These are phyloP conservation scores for Ptycholaimellus sp. DNA, from an alignment of 2,888 invertebrate genomes.

Conservation along the genomic window DNA sequence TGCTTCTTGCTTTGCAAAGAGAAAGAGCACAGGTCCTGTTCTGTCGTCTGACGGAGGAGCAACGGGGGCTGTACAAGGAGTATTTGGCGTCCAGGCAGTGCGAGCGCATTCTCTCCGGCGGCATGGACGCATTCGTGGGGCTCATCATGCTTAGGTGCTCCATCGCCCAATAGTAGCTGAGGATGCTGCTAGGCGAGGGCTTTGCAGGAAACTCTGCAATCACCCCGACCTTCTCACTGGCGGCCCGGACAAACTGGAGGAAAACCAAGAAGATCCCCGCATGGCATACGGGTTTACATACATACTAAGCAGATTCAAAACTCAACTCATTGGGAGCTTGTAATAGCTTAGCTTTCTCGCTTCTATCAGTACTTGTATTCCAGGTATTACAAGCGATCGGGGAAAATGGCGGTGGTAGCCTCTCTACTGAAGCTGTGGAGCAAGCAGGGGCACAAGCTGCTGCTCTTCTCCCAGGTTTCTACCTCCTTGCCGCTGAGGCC, in stretches of 20 bases:
- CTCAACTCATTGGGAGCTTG: too few relatives aligned
- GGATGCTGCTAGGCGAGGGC: too few relatives aligned
- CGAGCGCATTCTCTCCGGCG: conserved; percentile 33
- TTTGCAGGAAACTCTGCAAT: conserved; percentile 64
- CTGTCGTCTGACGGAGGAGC: conserved; percentile 61
- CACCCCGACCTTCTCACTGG: conserved; percentile 59
- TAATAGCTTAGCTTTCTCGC: too few relatives aligned
- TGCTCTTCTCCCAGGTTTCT: conserved; percentile 72
- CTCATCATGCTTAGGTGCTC: conserved; percentile 50
- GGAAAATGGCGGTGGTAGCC: conserved; percentile 63
- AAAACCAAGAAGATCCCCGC: not conserved
- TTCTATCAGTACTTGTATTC: not conserved
- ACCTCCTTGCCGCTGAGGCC: too few relatives aligned
- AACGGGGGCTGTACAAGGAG: conserved; percentile 49
- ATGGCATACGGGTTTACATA: not conserved
- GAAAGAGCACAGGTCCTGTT: conserved; percentile 39
- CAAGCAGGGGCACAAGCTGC: conserved; percentile 55
- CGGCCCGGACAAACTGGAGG: conserved; percentile 32
- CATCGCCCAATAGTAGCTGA: too few relatives aligned
- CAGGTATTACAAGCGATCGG: conserved; percentile 44
- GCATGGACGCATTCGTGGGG: conserved; percentile 45
- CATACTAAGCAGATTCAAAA: too few relatives aligned
- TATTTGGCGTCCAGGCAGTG: conserved; percentile 37
- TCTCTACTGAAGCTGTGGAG: conserved; percentile 58
- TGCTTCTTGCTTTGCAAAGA: not conserved